These are phyloP conservation scores for Momotus momota DNA, from an alignment of 2,797 vertebrate genomes.

Conservation along the genomic window DNA sequence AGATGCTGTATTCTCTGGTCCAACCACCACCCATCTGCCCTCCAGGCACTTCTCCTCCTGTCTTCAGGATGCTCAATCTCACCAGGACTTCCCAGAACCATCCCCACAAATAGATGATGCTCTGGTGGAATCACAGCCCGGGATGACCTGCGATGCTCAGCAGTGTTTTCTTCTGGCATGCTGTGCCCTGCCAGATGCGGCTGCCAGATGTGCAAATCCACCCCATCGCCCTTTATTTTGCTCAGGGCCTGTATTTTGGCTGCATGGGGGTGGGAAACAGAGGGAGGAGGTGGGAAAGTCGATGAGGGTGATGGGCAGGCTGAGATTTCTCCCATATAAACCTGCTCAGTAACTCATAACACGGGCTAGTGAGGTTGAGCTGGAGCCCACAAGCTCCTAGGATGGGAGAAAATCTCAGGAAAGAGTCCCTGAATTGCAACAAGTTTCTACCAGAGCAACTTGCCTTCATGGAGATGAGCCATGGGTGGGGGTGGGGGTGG, in stretches of 20 bases:
- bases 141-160: not conserved
- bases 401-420: not conserved
- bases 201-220: not conserved
- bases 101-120: accelerated
- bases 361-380: not conserved
- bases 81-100: not conserved
- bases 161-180: accelerated
- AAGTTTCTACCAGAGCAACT: not conserved
- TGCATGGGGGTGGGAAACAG: accelerated
- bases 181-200: not conserved
- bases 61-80: not conserved
- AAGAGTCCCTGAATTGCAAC: not conserved
- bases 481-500: not conserved
- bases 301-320: not conserved
- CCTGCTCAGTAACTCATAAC: not conserved
- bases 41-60: not conserved
- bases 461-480: accelerated
- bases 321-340: not conserved
- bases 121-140: accelerated
- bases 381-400: accelerated
- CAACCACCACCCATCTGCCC: accelerated
- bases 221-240: accelerated
- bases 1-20: not conserved
- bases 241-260: accelerated
- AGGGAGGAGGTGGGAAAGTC: not conserved